phyloP scores from a whole-genome alignment of 2,113 vertebrate species.

The Phyllostomus hastatus region DNA sequence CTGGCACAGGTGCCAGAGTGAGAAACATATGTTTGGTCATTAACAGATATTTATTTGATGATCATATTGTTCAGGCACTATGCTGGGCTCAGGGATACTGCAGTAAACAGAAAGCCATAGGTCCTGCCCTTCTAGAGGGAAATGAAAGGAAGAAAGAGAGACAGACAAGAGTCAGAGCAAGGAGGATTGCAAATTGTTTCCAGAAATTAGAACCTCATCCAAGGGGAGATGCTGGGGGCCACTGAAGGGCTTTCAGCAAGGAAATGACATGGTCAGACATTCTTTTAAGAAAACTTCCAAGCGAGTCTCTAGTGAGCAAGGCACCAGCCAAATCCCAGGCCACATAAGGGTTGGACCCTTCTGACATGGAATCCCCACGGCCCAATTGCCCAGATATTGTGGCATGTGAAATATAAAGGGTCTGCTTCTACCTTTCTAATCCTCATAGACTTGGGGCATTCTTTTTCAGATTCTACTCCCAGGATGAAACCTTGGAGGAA shows the following conservation, averaged over 20 bases:
- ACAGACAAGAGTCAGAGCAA: not conserved
- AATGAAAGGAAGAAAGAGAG: not conserved
- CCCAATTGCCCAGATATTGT: not conserved
- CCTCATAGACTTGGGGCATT: not conserved
- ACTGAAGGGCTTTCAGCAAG: not conserved
- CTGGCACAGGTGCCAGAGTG: not conserved
- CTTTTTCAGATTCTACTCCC: constrained; percentile 48
- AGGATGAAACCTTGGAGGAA: not conserved
- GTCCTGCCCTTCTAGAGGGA: not conserved
- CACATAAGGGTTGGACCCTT: not conserved
- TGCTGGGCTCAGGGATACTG: not conserved
- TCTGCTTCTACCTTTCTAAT: not conserved
- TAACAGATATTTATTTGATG: not conserved
- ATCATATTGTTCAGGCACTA: not conserved
- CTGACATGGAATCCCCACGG: not conserved
- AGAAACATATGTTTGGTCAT: not conserved
- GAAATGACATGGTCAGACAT: not conserved
- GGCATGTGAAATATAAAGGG: not conserved
- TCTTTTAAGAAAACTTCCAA: not conserved
- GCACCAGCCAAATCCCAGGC: not conserved
- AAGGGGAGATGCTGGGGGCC: rapidly evolving
- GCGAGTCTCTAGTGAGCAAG: not conserved
- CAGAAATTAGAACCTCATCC: not conserved
- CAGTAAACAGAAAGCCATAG: not conserved
- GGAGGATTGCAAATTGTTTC: not conserved